Evolutionary conservation across 2,797 vertebrate genomes (phyloP).

Genomic region (Odontamblyopus rebecca): DNA sequence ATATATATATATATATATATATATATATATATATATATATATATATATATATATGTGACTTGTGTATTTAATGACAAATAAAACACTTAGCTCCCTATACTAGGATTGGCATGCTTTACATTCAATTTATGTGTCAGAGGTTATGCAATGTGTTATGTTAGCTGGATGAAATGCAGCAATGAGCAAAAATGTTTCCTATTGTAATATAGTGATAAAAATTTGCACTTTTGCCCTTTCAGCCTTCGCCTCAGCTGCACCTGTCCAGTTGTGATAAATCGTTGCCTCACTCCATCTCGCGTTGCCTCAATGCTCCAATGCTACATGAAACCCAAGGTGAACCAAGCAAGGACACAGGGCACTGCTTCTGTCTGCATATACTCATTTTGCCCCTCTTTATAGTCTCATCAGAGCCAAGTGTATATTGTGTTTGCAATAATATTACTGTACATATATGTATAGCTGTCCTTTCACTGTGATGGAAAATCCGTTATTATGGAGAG

Average conservation of each 20-base stretch:
- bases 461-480: slow-evolving; percentile 29
- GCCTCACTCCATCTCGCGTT: slow-evolving; percentile 19
- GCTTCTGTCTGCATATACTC: slow-evolving; percentile 32
- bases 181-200: slow-evolving; percentile 4
- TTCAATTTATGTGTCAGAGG: background rate
- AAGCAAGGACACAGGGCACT: slow-evolving; percentile 39
- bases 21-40: background rate
- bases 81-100: background rate
- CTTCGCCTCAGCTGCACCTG: slow-evolving; percentile 37
- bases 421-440: slow-evolving; percentile 14
- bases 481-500: slow-evolving; percentile 14
- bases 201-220: slow-evolving; percentile 33
- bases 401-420: slow-evolving; percentile 18
- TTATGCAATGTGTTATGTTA: background rate
- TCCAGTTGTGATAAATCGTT: slow-evolving; percentile 56
- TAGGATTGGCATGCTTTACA: background rate
- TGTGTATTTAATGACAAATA: background rate
- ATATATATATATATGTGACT: background rate
- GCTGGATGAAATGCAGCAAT: background rate
- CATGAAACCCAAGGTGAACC: slow-evolving; percentile 52
- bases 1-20: background rate
- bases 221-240: slow-evolving; percentile 26
- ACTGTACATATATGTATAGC: slow-evolving; percentile 20
- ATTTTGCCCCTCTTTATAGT: slow-evolving; percentile 14
- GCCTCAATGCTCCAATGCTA: slow-evolving; percentile 23